Conservation (phyloP, 2,797 vertebrate genomes). For the Austrolebias charrua region DNA sequence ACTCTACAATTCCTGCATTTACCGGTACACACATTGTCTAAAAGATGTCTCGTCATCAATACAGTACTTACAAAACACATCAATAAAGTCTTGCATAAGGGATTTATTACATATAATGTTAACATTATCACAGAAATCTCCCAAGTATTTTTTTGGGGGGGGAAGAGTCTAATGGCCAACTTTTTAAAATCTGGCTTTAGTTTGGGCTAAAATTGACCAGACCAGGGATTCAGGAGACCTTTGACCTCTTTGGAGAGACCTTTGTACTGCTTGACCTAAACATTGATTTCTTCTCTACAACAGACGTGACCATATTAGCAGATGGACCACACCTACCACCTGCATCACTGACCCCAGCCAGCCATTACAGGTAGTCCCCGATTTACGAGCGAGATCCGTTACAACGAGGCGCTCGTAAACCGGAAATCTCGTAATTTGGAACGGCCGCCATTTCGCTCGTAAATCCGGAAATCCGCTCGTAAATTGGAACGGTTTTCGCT, state of each 20-base stretch:
- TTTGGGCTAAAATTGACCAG: conserved; percentile 66
- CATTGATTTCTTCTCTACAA: conserved; percentile 84
- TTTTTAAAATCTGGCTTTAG: conserved; percentile 52
- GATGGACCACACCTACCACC: conserved; percentile 59
- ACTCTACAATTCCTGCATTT: conserved; percentile 14
- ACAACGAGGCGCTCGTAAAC: no score
- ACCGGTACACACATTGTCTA: not conserved
- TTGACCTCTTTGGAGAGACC: conserved; percentile 82
- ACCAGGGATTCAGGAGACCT: conserved; percentile 75
- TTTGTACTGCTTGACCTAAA: conserved; percentile 84
- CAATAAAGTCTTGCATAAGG: not conserved
- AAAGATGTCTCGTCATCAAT: not conserved
- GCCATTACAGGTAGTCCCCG: no score
- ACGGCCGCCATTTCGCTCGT: no score
- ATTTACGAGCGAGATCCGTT: no score
- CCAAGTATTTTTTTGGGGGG: conserved; percentile 21
- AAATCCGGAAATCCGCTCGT: no score
- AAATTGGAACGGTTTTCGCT: no score
- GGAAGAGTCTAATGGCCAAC: conserved; percentile 17
- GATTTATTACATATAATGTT: not conserved
- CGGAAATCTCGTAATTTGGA: no score
- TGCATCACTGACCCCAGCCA: conserved; percentile 31
- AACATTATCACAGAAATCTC: conserved; percentile 6
- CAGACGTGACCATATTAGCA: conserved; percentile 74
- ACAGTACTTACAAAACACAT: not conserved